phyloP scores from a whole-genome alignment of 2,113 vertebrate species.

The Rhinolophus ferrumequinum region DNA sequence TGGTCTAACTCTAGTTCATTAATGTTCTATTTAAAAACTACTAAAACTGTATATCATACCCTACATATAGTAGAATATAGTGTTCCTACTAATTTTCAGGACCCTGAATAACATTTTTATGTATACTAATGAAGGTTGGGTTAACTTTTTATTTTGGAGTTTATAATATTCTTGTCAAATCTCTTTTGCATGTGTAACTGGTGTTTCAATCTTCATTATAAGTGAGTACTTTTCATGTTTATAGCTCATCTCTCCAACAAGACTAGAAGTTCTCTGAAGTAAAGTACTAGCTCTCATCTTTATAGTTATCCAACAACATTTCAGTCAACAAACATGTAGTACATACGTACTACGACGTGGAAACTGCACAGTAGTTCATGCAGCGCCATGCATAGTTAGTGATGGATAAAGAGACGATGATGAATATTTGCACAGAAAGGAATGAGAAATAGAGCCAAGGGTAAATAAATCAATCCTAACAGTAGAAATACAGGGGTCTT shows the following conservation, averaged over 20 bases:
- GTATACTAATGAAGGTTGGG: not conserved
- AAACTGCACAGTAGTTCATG: not conserved
- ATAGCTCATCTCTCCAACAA: not conserved
- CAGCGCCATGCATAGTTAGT: not conserved
- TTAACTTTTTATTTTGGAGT: constrained; percentile 39
- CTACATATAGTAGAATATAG: not conserved
- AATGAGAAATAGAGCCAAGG: not conserved
- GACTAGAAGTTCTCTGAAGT: not conserved
- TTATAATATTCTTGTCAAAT: constrained; percentile 1
- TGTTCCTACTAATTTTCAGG: not conserved
- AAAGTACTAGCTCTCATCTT: not conserved
- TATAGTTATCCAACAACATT: not conserved
- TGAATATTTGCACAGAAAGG: not conserved
- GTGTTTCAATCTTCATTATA: not conserved
- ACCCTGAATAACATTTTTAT: not conserved
- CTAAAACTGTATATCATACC: not conserved
- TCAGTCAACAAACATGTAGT: not conserved
- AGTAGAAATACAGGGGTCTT: not conserved
- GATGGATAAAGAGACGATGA: not conserved
- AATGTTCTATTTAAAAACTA: not conserved
- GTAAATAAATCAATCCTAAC: not conserved
- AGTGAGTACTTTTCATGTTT: not conserved
- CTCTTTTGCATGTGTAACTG: not conserved
- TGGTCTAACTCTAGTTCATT: not conserved
- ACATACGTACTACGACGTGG: not conserved